Conservation (phyloP, 2,113 vertebrate genomes). For the Cyanoderma ruficeps region DNA sequence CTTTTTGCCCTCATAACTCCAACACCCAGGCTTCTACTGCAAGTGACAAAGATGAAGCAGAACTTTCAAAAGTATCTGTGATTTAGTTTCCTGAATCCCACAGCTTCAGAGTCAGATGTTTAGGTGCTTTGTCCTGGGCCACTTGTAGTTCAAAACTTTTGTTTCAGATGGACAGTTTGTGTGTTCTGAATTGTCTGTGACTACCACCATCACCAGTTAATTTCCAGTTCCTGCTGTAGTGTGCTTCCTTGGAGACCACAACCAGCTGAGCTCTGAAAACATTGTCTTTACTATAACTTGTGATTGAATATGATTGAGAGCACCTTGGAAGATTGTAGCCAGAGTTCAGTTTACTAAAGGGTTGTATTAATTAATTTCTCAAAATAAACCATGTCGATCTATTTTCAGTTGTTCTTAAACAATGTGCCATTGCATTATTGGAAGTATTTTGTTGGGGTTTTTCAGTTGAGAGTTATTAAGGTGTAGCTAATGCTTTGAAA, state of each 20-base stretch:
- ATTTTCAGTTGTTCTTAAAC: neutral
- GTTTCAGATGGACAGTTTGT: neutral
- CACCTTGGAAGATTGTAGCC: neutral
- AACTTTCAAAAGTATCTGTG: neutral
- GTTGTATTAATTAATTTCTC: neutral
- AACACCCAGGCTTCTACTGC: accelerated
- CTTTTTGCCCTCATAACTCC: neutral
- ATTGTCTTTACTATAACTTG: neutral
- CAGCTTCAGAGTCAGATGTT: neutral
- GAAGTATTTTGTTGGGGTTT: neutral
- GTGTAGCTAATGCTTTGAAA: neutral
- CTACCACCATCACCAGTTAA: neutral
- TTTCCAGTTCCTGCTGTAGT: neutral
- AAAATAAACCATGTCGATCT: neutral
- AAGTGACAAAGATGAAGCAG: neutral
- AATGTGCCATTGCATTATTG: neutral
- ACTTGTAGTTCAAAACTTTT: neutral
- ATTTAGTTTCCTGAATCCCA: neutral
- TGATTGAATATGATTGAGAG: neutral
- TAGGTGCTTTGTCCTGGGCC: neutral
- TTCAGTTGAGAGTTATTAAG: neutral
- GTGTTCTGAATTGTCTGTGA: neutral
- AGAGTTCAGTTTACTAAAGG: neutral
- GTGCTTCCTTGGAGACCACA: neutral
- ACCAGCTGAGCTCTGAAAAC: neutral